Evolutionary conservation across 2,113 vertebrate species (phyloP), one percentile per base, ranked within the genome.

Genomic region (Oncorhynchus kisutch): DNA sequence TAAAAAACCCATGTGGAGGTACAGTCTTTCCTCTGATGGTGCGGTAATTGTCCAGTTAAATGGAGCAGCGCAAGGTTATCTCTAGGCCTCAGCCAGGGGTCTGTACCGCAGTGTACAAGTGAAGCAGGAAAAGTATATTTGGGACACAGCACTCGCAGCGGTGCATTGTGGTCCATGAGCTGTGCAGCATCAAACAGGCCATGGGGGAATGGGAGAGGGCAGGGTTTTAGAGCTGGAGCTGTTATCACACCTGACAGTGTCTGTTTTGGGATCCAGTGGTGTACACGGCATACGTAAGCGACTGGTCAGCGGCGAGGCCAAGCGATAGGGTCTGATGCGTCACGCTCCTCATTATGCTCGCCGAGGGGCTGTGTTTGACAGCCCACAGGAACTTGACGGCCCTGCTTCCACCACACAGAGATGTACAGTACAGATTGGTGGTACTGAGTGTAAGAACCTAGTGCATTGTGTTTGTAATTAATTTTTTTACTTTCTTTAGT

Each of bases 191-290:
- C 39, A 39, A 9, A 39, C 39, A 39, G 39, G 8, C 8, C 39
- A 2, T 9, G 39, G 39, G 39, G 39, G 8, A 39, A 39, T 39
- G 39, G 39, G 39, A 39, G 39, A 83, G 84, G 86, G 67, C 78
- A 73, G 78, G 39, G 79, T 84, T 89, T 92, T 90, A 87, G 78
- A 89, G 84, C 81, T 79, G 86, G 85, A 85, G 83, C 82, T 49
- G 82, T 92, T 90, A 93, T 94, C 90, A 79, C 91, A 91, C 92
- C 91, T 90, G 92, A 92, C 91, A 93, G 85, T 85, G 91, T 91
- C 90, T 89, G 90, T 81, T 91, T 87, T 70, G 71, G 89, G 80
- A 83, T 91, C 83, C 87, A 87, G 82, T 77, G 81, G 83, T 85
- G 90, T 91, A 88, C 82, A 77, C 75, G 82, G 87, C 84, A 85